A percentile compares a stretch with the other conserved stretches of the same genome.
Evolutionary conservation across 2,113 vertebrate genomes (phyloP).

Genomic region (Paradisaea rubra): DNA sequence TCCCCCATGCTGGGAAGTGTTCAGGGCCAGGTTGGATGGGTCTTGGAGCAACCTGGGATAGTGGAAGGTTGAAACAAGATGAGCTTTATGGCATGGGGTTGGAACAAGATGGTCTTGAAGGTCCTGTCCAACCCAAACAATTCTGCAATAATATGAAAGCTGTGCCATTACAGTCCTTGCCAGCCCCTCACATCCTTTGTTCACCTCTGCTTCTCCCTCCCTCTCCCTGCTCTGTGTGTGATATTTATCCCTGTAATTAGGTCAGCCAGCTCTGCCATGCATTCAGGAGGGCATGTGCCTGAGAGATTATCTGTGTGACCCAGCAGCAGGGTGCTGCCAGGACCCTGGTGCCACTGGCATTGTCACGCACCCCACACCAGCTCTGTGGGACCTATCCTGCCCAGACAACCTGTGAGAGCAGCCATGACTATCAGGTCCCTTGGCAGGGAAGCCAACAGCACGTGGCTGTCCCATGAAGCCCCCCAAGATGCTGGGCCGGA

Average conservation of each 20-base stretch:
- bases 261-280: neutral
- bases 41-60: neutral
- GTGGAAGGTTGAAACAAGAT: neutral
- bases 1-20: neutral
- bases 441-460: neutral
- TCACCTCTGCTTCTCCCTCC: neutral
- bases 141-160: neutral
- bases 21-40: neutral
- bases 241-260: neutral
- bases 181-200: neutral
- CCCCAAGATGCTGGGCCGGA: neutral
- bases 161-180: neutral
- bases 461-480: neutral
- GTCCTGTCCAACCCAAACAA: neutral
- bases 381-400: neutral
- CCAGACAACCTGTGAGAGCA: neutral
- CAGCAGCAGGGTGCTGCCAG: neutral
- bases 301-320: neutral
- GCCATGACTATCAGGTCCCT: neutral
- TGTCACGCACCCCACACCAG: neutral
- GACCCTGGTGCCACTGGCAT: neutral
- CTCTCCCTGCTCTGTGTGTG: too few species aligned
- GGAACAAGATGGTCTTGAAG: neutral
- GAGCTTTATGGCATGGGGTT: neutral
- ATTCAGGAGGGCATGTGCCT: neutral